These are phyloP conservation scores for Benthosema pterotum DNA, from an alignment of 2,797 vertebrate genomes.

Conservation along the genomic window DNA sequence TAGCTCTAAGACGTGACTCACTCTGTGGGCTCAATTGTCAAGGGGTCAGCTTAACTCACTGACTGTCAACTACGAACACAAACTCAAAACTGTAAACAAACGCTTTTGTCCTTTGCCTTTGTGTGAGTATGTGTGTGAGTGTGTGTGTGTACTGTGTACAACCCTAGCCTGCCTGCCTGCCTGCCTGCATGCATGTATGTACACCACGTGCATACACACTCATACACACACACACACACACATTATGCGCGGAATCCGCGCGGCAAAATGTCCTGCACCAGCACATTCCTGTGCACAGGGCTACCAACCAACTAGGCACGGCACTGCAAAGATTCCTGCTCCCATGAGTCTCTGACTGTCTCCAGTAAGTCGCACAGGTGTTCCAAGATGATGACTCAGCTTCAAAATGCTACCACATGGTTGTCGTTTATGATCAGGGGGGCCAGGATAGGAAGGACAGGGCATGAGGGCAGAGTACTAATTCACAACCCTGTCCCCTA, in stretches of 20 bases:
- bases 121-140: neutral
- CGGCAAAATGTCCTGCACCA: slow-evolving; percentile 1
- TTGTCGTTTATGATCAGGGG: no score
- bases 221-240: neutral
- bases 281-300: slow-evolving; percentile 45
- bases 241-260: no score
- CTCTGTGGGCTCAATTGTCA: slow-evolving; percentile 1
- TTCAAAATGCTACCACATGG: slow-evolving; percentile 49
- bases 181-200: neutral
- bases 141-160: no score
- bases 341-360: slow-evolving; percentile 23
- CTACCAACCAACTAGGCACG: neutral
- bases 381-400: slow-evolving; percentile 49
- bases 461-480: neutral
- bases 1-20: slow-evolving; percentile 7
- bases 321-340: slow-evolving; percentile 28
- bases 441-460: slow-evolving; percentile 2
- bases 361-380: slow-evolving; percentile 53
- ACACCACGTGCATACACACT: neutral
- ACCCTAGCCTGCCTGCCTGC: no score
- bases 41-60: neutral
- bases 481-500: slow-evolving; percentile 13
- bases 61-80: slow-evolving; percentile 4
- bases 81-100: neutral
- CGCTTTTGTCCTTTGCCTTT: neutral